Percentiles rank a stretch among this genome's conserved stretches.
phyloP scores from a whole-genome alignment of 2,797 vertebrate species.

The Gobio occitaniae region DNA sequence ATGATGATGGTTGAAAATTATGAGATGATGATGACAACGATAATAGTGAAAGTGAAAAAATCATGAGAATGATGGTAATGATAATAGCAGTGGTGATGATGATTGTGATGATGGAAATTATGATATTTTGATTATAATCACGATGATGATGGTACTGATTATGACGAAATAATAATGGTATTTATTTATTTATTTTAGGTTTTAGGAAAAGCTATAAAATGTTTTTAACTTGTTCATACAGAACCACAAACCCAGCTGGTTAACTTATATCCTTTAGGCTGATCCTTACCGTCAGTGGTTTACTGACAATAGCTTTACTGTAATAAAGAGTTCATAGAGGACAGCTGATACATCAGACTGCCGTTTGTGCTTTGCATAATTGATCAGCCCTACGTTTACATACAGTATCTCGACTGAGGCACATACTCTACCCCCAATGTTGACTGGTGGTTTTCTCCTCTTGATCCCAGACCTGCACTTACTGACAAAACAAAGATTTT shows the following conservation, averaged over 20 bases:
- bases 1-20: too few species aligned
- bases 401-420: background rate
- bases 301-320: conserved; percentile 5
- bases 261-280: background rate
- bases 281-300: background rate
- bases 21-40: background rate
- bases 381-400: conserved; percentile 35
- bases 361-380: conserved; percentile 41
- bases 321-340: conserved; percentile 11
- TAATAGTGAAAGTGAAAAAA: background rate
- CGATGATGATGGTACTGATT: background rate
- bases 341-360: conserved; percentile 6
- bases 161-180: too few species aligned
- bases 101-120: background rate
- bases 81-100: background rate
- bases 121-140: background rate
- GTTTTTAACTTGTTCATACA: background rate
- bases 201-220: background rate
- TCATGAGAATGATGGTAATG: background rate
- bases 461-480: background rate
- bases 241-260: background rate
- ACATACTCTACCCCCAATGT: background rate
- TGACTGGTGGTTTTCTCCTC: background rate
- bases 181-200: background rate
- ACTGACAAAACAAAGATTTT: background rate